Base-by-base conservation (phyloP, 2,797 vertebrate species). In the Pyrocephalus nanus region DNA sequence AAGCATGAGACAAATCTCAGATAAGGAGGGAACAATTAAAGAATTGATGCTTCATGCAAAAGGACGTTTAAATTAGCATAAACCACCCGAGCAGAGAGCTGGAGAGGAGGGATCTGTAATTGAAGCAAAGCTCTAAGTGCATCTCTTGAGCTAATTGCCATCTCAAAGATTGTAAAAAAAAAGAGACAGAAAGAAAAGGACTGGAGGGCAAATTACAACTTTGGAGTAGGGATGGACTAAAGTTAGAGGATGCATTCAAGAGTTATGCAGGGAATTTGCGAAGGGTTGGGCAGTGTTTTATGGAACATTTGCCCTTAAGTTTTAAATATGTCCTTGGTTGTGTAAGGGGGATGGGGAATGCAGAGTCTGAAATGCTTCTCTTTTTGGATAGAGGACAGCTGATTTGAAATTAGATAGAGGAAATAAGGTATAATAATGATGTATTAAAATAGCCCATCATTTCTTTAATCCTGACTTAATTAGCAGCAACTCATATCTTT, bases 241-340 rank as follows among this genome's bases (percentile, higher is more conserved):
- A 84, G 86, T 42, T 75, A 90, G 86, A 71, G 84, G 85, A 74
- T 94, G 87, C 85, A 89, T 93, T 92, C 30, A 42, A 25, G 64
- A 97, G 96, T 90, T 97, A 96, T 92, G 94, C 93, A n/a, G 95
- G 78, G 96, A 96, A 96, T 96, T 96, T 92, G 89, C 55, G 40
- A 75, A 79, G 91, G 92, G 62, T 50, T 85, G 95, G 92, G 94
- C 92, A 89, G 58, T 3, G 76, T 75, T 97, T 96, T 97, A 97
- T 96, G 92, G 93, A 96, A 93, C 95, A 75, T 90, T 96, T 93
- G 93, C 91, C 95, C 96, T 97, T 91, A 96, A 97, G 93, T 97
- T 97, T 97, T 96, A 97, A 97, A 95, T 95, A 93, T 50, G 80
- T 88, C 88, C 93, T 57, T 77, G 92, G 80, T 43, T 34, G 60